These are phyloP conservation scores for Galerucella nymphaeae DNA, from an alignment of 2,888 invertebrate genomes.

Conservation along the genomic window DNA sequence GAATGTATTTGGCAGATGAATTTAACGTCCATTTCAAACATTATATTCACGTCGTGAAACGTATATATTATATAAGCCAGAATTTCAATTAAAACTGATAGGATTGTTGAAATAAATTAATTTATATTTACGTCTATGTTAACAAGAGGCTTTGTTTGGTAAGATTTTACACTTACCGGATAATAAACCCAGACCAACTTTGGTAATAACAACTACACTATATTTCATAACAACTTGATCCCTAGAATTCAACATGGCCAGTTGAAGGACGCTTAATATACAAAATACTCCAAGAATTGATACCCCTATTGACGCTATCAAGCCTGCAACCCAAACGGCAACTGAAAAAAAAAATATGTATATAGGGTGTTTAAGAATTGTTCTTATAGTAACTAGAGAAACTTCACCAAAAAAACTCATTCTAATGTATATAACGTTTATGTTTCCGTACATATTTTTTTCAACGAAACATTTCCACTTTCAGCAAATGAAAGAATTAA, in stretches of 20 bases:
- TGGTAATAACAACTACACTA: slow-evolving; percentile 80
- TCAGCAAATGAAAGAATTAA: background rate
- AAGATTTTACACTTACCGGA: slow-evolving; percentile 73
- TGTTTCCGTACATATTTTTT: background rate
- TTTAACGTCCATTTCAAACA: background rate
- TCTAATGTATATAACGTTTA: background rate
- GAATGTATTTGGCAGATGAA: background rate
- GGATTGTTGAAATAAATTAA: background rate
- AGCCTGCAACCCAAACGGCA: slow-evolving; percentile 84
- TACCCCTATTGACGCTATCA: slow-evolving; percentile 81
- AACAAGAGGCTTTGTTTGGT: background rate
- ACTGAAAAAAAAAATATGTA: slow-evolving; percentile 69
- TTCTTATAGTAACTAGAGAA: too few species aligned
- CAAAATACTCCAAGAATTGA: slow-evolving; percentile 81
- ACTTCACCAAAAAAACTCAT: background rate
- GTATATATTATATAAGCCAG: background rate
- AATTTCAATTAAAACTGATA: background rate
- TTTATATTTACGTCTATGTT: background rate
- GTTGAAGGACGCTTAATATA: slow-evolving; percentile 82
- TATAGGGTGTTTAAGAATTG: too few species aligned
- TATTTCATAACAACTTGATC: slow-evolving; percentile 84
- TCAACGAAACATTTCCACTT: background rate
- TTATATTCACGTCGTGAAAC: background rate
- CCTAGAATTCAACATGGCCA: slow-evolving; percentile 88
- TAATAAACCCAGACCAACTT: slow-evolving; percentile 80